Evolutionary conservation across 1,140 invertebrate genomes (phyloP).

Genomic region (Drosophila oshimai): DNA sequence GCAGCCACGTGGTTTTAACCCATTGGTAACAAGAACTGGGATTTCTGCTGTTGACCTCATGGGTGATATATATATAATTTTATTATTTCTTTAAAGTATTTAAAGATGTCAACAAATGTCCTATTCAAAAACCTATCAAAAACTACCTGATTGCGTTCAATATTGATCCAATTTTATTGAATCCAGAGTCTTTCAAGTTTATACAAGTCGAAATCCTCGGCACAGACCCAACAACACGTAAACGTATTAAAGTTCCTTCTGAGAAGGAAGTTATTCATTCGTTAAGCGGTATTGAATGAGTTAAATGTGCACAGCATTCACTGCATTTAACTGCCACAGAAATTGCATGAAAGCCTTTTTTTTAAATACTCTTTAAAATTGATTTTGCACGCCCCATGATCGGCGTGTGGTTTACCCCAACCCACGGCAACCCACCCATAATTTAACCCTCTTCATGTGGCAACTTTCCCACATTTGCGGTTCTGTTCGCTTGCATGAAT

Average conservation of each 20-base stretch:
- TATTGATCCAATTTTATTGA: no score
- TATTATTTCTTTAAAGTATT: no score
- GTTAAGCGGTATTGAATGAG: not conserved
- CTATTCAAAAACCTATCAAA: no score
- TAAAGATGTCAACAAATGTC: no score
- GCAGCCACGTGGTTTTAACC: not conserved
- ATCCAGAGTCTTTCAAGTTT: no score
- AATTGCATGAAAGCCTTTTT: conserved; percentile 68
- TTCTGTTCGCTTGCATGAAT: conserved; percentile 57
- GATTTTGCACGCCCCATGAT: conserved; percentile 54
- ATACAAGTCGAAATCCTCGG: no score
- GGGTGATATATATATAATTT: no score
- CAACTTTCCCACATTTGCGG: conserved; percentile 56
- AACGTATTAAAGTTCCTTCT: not conserved
- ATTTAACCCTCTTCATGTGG: conserved; percentile 29
- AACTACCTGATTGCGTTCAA: no score
- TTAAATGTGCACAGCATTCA: conserved; percentile 35
- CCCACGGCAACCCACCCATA: not conserved
- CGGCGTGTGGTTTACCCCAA: conserved; percentile 58
- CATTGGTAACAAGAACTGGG: not conserved
- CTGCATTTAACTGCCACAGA: conserved; percentile 69
- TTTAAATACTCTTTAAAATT: conserved; percentile 77
- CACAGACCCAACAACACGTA: no score
- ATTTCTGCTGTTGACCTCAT: no score
- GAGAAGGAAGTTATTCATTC: not conserved